Conservation (phyloP, 2,113 vertebrate genomes). For the Scomber colias region DNA sequence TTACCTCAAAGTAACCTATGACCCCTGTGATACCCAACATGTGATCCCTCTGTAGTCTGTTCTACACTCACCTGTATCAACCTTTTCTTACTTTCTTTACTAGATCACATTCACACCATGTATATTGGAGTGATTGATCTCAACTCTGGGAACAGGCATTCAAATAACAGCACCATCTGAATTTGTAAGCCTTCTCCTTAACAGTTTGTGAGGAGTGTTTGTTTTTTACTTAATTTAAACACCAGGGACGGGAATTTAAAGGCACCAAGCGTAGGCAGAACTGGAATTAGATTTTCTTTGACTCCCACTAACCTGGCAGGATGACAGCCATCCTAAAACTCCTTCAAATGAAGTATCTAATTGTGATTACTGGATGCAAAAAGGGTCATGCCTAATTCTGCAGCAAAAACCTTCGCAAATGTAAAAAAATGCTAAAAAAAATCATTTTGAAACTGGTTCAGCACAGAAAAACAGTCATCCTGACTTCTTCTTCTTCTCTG, state of each 20-base stretch:
- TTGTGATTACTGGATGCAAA: not conserved
- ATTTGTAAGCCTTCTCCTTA: not conserved
- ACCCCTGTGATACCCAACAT: constrained; percentile 29
- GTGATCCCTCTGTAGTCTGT: constrained; percentile 4
- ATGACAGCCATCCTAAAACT: not conserved
- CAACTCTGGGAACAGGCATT: not conserved
- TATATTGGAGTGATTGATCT: not conserved
- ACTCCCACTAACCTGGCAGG: constrained; percentile 45
- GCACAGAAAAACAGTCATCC: not conserved
- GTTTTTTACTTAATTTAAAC: constrained; percentile 10
- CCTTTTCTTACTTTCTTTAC: constrained; percentile 1
- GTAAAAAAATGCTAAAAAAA: not conserved
- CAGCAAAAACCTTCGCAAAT: not conserved
- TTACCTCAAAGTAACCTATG: constrained; percentile 15
- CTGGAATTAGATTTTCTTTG: constrained; percentile 17
- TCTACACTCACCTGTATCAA: not conserved
- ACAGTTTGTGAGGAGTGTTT: not conserved
- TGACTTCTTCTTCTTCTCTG: not conserved
- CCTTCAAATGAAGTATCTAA: not conserved
- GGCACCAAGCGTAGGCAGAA: not conserved
- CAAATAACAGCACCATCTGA: not conserved
- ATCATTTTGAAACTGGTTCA: not conserved
- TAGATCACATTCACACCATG: not conserved
- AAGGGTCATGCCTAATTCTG: not conserved
- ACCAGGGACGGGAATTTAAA: constrained; percentile 1